Base-by-base conservation (phyloP, 2,113 vertebrate genomes). In the Plecotus auritus region DNA sequence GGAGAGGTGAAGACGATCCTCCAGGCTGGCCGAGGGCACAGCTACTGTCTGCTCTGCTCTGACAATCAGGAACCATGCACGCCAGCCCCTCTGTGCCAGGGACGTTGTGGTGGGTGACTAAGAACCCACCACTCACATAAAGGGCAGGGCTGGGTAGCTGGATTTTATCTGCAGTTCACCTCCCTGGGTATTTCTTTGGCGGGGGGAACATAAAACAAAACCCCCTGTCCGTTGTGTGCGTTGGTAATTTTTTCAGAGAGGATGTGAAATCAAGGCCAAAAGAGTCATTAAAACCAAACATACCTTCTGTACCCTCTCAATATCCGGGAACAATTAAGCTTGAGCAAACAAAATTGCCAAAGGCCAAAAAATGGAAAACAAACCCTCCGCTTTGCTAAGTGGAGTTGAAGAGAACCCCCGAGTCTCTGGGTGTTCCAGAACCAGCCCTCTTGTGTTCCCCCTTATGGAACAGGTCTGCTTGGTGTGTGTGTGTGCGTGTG, bases 261-360 rank as follows among this genome's bases (percentile, higher is more conserved):
- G 72, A 73, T 81, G 77, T 95, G 91, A 96, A 96, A 90, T 85
- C 45, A 37, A 92, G 76, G 81, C 95, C 73, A 88, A 94, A 85
- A 28, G 40, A 96, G 78, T 95, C 88, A 96, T 49, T 95, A 69
- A 96, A 96, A 96, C 82, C 95, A 95, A 97, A 96, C 93, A 92
- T 1, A 93, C 91, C 69, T 97, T 96, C 37, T 56, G 42, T 84
- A 91, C 91, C 93, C 82, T 90, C 66, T 93, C 85, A 77, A 85
- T 95, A 93, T 93, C 82, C 95, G 95, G 90, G 95, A 95, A 97
- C 54, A 88, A 97, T 95, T 97, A 97, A 97, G 94, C 96, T 90
- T 97, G 77, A 96, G 80, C 91, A 94, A 96, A 94, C 13, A 72
- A 85, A 97, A 97, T 88, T 51, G 26, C 72, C 64, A 59, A 14